These are phyloP conservation scores for Polypterus senegalus DNA, from an alignment of 2,113 vertebrate genomes.

Conservation along the genomic window DNA sequence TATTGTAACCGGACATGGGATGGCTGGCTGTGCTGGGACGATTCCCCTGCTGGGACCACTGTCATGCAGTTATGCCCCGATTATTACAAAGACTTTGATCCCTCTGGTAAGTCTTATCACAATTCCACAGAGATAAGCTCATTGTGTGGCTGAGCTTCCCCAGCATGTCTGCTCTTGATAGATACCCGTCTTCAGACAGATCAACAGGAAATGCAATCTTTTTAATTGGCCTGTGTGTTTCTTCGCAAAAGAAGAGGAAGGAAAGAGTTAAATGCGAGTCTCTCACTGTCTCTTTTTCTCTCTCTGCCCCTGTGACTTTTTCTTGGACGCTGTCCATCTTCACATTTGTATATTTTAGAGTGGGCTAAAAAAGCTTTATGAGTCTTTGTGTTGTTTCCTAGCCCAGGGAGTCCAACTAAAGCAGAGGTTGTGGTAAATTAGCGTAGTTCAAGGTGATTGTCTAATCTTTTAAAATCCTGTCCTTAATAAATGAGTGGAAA, in stretches of 20 bases:
- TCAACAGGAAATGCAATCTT: no score
- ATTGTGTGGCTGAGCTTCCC: neutral
- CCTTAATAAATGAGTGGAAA: no score
- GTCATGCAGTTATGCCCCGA: slow-evolving; percentile 44
- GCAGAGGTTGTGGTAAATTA: no score
- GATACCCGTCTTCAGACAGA: no score
- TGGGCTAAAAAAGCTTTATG: no score
- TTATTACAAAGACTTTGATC: slow-evolving; percentile 54
- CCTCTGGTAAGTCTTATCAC: slow-evolving; percentile 33
- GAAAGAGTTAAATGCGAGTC: neutral
- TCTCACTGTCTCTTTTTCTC: no score
- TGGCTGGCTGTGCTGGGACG: slow-evolving; percentile 58
- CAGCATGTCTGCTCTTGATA: neutral
- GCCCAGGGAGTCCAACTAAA: no score
- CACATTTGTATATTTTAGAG: no score
- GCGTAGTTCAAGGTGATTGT: neutral
- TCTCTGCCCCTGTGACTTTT: no score
- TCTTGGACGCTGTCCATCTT: no score
- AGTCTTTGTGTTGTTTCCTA: no score
- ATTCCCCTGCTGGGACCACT: slow-evolving; percentile 35
- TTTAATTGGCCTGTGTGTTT: no score
- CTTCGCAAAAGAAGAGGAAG: neutral
- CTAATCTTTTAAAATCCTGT: neutral
- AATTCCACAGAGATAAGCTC: neutral
- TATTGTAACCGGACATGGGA: slow-evolving; percentile 64